These are phyloP conservation scores for Phortica magna DNA, from an alignment of 2,888 invertebrate species.

Conservation along the genomic window DNA sequence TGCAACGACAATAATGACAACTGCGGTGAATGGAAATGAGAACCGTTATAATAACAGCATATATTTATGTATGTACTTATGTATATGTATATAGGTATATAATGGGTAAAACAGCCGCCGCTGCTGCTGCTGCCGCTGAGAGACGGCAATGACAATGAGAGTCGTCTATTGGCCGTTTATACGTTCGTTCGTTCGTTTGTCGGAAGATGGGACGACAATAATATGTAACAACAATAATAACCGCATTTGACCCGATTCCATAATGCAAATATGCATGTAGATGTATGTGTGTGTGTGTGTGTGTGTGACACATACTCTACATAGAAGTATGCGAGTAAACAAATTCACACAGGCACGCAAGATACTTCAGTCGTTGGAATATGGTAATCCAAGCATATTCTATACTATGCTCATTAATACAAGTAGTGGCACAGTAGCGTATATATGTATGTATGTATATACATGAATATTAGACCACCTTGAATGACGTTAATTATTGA, in stretches of 20 bases:
- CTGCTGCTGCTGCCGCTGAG: not conserved
- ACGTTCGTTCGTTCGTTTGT: not conserved
- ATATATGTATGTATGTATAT: too few relatives aligned
- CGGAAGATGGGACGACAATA: not conserved
- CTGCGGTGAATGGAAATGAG: constrained; percentile 70
- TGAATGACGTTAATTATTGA: too few relatives aligned
- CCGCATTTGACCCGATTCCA: constrained; percentile 28
- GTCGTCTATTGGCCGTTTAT: not conserved
- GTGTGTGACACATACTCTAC: constrained; percentile 18
- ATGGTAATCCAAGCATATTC: not conserved
- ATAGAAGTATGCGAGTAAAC: not conserved
- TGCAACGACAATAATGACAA: not conserved
- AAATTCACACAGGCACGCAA: not conserved
- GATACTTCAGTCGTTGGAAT: not conserved
- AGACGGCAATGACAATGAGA: not conserved
- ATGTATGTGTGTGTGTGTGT: too few relatives aligned
- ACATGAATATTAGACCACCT: too few relatives aligned
- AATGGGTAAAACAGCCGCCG: constrained; percentile 6
- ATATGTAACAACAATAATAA: constrained; percentile 9
- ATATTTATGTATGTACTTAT: constrained; percentile 28
- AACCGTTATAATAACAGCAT: constrained; percentile 68
- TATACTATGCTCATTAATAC: too few relatives aligned
- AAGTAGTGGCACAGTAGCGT: too few relatives aligned
- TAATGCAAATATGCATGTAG: constrained; percentile 11
- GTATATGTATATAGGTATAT: constrained; percentile 41